Conservation (phyloP, 1,140 invertebrate genomes). For the Chymomyza costata region DNA sequence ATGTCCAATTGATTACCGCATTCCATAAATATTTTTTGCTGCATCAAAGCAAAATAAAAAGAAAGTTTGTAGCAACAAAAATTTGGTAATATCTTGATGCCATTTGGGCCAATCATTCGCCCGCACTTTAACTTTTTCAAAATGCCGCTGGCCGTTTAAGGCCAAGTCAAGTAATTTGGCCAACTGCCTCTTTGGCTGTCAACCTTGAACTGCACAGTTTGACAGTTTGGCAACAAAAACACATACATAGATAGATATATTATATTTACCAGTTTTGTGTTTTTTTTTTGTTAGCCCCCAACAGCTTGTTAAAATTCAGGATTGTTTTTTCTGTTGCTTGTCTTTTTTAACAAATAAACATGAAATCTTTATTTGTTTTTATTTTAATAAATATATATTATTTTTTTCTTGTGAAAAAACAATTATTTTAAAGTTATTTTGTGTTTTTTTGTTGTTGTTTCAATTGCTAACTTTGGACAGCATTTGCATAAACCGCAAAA, state of each 20-base stretch:
- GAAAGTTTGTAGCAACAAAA: too few relatives aligned
- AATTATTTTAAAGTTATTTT: conserved; percentile 46
- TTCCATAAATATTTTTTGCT: too few relatives aligned
- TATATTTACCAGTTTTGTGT: conserved; percentile 8
- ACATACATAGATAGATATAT: conserved; percentile 7
- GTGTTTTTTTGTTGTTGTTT: conserved; percentile 29
- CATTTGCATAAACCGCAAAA: conserved; percentile 71
- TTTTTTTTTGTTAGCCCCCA: conserved; percentile 2
- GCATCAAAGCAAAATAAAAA: too few relatives aligned
- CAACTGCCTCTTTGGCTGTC: background rate
- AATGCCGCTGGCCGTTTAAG: conserved; percentile 11
- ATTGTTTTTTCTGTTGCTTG: conserved; percentile 6
- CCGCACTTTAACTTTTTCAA: conserved; percentile 33
- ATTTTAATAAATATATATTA: conserved; percentile 27
- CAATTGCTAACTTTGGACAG: conserved; percentile 29
- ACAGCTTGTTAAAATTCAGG: too few relatives aligned
- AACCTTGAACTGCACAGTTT: conserved; percentile 66
- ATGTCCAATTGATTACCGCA: too few relatives aligned
- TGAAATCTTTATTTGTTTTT: conserved; percentile 57
- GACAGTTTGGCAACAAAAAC: conserved; percentile 53
- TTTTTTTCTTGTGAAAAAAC: conserved; percentile 18
- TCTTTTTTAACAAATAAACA: conserved; percentile 10
- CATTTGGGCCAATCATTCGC: conserved; percentile 29
- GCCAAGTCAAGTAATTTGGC: background rate
- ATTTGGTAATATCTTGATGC: conserved; percentile 37